Base-by-base conservation (phyloP, 64 coral and sea anemone genomes). In the Dendronephthya gigantea region DNA sequence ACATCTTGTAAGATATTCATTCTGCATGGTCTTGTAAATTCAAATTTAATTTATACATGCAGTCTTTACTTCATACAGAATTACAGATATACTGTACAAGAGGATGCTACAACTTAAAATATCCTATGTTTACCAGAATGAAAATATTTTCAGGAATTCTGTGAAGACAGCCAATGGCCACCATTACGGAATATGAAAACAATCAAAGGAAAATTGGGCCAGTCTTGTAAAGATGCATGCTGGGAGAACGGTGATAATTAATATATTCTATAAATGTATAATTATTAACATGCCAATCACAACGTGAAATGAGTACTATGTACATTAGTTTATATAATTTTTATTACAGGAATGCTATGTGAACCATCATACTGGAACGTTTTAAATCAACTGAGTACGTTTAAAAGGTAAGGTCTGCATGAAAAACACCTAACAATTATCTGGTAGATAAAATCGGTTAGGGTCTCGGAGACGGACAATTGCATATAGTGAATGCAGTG, bases 1-100 rank as follows among this genome's bases (percentile, higher is more conserved):
- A 58, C 27, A 93, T 40, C 58, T 87, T 88, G 92, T 93, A 79
- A 79, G 72, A 79, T 33, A 79, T 13, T 79, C n/a, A n/a, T n/a
- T n/a, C n/a, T n/a, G n/a, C n/a, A n/a, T n/a, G n/a, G n/a, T n/a
- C n/a, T n/a, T n/a, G n/a, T n/a, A n/a, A n/a, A n/a, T n/a, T n/a
- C n/a, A n/a, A n/a, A n/a, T n/a, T n/a, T n/a, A n/a, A n/a, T n/a
- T n/a, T n/a, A n/a, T n/a, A n/a, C n/a, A n/a, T n/a, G n/a, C n/a
- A n/a, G n/a, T n/a, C n/a, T n/a, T n/a, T n/a, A n/a, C n/a, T n/a
- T n/a, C n/a, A n/a, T n/a, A n/a, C n/a, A n/a, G n/a, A n/a, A n/a
- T n/a, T n/a, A n/a, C n/a, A n/a, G n/a, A n/a, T n/a, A n/a, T n/a
- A n/a, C n/a, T n/a, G n/a, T n/a, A n/a, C n/a, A n/a, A n/a, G n/a